A percentile compares a stretch with the other conserved stretches of the same genome.
These are phyloP conservation scores for Ceyx margarethae DNA, from an alignment of 2,113 vertebrate species.

Conservation along the genomic window DNA sequence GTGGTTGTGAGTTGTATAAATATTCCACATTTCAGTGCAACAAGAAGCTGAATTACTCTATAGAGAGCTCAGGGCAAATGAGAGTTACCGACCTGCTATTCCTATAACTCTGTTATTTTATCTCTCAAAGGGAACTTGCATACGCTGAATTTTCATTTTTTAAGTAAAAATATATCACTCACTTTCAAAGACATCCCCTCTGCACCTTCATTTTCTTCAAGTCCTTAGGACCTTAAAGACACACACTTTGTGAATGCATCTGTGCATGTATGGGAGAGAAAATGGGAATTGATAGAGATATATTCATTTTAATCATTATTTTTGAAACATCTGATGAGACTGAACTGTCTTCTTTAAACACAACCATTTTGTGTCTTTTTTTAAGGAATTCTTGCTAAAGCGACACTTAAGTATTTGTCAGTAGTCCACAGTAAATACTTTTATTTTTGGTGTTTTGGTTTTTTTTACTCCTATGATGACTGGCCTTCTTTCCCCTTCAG, in stretches of 20 bases:
- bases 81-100: constrained; percentile 53
- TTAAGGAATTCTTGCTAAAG: constrained; percentile 44
- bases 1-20: background rate
- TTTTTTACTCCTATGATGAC: constrained; percentile 18
- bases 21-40: constrained; percentile 31
- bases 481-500: constrained; percentile 57
- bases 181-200: constrained; percentile 22
- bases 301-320: constrained; percentile 15
- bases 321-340: constrained; percentile 27
- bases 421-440: constrained; percentile 50
- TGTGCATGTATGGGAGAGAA: background rate
- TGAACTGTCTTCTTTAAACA: background rate
- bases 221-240: background rate
- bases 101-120: constrained; percentile 53
- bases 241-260: background rate
- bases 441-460: background rate
- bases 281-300: background rate
- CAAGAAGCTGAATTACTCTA: constrained; percentile 31
- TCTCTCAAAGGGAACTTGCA: constrained; percentile 13
- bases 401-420: constrained; percentile 53
- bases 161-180: constrained; percentile 21
- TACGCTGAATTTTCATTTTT: background rate
- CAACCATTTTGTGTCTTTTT: background rate
- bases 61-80: constrained; percentile 41
- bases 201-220: background rate